Percentiles rank a stretch among this genome's conserved stretches.
phyloP scores from a whole-genome alignment of 2,113 vertebrate genomes.

The Acinonyx jubatus region DNA sequence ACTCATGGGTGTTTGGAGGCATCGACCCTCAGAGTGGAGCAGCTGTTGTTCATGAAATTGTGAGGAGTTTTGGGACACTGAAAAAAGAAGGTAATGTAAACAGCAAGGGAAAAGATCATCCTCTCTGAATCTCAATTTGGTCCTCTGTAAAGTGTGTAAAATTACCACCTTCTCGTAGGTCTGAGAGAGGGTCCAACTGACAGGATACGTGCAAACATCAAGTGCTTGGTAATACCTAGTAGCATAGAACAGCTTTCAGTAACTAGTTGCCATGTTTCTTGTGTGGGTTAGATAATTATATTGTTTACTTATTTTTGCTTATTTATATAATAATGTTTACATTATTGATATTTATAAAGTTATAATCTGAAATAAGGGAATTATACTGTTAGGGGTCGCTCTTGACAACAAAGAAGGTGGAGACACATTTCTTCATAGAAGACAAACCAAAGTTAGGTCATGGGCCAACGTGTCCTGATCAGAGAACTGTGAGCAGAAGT shows the following conservation, averaged over 20 bases:
- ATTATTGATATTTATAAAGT: neutral
- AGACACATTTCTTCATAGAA: neutral
- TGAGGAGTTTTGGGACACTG: conserved; percentile 90
- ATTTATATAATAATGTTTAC: neutral
- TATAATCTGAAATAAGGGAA: conserved; percentile 28
- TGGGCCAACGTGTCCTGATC: neutral
- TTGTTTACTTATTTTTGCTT: neutral
- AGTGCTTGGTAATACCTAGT: neutral
- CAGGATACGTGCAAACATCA: neutral
- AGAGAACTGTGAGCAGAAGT: neutral
- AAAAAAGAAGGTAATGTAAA: conserved; percentile 86
- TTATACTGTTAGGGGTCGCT: neutral
- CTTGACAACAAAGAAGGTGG: neutral
- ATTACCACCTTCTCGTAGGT: neutral
- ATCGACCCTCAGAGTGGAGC: conserved; percentile 96
- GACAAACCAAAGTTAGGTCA: neutral
- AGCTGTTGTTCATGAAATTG: conserved; percentile 93
- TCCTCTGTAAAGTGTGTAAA: neutral
- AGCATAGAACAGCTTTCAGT: neutral
- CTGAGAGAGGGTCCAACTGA: neutral
- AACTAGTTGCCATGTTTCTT: neutral
- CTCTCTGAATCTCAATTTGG: neutral
- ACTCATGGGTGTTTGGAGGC: conserved; percentile 97
- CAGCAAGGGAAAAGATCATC: neutral
- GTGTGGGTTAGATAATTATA: neutral